These are phyloP conservation scores for Plebejus argus DNA, from an alignment of 2,888 invertebrate genomes.

Conservation along the genomic window DNA sequence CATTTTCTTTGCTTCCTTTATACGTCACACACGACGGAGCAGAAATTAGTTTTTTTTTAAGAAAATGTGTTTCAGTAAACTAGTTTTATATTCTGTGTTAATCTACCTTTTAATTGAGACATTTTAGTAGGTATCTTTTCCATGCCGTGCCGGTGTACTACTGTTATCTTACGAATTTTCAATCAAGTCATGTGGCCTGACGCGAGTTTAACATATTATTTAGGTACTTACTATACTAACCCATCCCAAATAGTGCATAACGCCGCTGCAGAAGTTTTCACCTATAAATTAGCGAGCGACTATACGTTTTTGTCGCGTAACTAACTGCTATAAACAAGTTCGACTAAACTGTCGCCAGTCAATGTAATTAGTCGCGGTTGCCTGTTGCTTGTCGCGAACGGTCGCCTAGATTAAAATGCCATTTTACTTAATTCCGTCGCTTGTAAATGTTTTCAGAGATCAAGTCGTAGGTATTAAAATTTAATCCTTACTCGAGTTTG, in stretches of 20 bases:
- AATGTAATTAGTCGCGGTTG: not conserved
- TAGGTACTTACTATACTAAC: too few relatives aligned
- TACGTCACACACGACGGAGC: constrained; percentile 2
- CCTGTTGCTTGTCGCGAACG: not conserved
- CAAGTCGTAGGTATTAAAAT: not conserved
- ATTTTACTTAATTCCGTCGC: not conserved
- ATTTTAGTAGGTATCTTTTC: not conserved
- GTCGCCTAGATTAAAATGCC: not conserved
- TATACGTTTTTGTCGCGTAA: not conserved
- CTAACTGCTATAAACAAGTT: not conserved
- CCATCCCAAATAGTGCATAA: not conserved
- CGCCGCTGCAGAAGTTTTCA: not conserved
- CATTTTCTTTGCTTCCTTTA: not conserved
- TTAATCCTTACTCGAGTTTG: constrained; percentile 7
- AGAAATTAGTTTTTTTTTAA: not conserved
- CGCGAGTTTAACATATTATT: not conserved
- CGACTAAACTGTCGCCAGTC: not conserved
- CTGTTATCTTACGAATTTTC: not conserved
- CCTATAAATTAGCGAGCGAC: not conserved
- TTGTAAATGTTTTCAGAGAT: not conserved
- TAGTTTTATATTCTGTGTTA: not conserved
- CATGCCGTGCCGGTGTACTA: too few relatives aligned
- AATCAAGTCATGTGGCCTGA: not conserved
- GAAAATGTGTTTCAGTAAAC: not conserved
- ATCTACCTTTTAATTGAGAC: not conserved